Evolutionary conservation across 2,113 vertebrate species (phyloP).

Genomic region (Grus americana): DNA sequence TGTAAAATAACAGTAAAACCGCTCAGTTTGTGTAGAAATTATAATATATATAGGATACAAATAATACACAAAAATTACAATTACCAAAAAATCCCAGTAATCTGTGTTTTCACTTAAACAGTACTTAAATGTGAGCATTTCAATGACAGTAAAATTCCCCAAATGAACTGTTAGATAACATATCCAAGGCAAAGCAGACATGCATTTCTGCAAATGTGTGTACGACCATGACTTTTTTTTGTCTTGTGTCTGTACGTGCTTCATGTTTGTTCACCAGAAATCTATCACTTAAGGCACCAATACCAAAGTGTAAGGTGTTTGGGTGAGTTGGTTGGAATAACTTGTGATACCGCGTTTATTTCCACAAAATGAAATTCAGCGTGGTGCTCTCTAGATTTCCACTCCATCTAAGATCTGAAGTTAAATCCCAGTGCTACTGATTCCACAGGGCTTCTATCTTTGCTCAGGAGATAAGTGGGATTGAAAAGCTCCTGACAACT

Average conservation of each 20-base stretch:
- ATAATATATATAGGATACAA: not conserved
- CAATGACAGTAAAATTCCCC: not conserved
- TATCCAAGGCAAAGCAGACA: not conserved
- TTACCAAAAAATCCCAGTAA: not conserved
- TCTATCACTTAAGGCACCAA: not conserved
- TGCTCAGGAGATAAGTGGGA: constrained; percentile 5
- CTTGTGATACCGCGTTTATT: not conserved
- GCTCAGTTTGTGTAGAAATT: not conserved
- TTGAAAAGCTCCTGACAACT: not conserved
- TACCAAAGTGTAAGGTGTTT: not conserved
- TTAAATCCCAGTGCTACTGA: not conserved
- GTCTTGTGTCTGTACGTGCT: not conserved
- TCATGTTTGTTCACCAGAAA: not conserved
- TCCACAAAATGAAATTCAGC: not conserved
- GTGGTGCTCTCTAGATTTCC: not conserved
- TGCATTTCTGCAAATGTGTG: not conserved
- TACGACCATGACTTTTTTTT: not conserved
- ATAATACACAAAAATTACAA: not conserved
- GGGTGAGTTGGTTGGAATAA: not conserved
- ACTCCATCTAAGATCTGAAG: not conserved
- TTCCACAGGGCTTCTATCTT: not conserved
- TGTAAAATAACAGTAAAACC: not conserved
- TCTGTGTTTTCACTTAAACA: not conserved
- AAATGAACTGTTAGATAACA: not conserved
- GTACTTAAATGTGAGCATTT: not conserved